Evolutionary conservation across 2,113 vertebrate species (phyloP).

Genomic region (Oryctolagus cuniculus): mOryCun1.1 NC_091450.1:33314001-33314500

Average conservation of each 20-base stretch:
- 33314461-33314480: slow-evolving; percentile 59
- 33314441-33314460: not conserved
- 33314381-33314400: not conserved
- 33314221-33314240: not conserved
- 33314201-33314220: not conserved
- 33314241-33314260: not conserved
- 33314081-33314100: not conserved
- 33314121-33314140: not conserved
- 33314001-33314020: not conserved
- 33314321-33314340: not conserved
- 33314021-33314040: not conserved
- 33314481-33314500: not conserved
- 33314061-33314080: not conserved
- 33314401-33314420: not conserved
- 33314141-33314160: not conserved
- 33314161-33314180: not conserved
- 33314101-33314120: too few relatives aligned
- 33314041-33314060: not conserved
- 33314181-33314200: not conserved
- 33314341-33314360: not conserved
- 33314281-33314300: not conserved
- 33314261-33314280: not conserved
- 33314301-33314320: not conserved
- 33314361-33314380: not conserved
- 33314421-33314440: not conserved